Percentiles rank a stretch among this genome's conserved stretches.
Conservation (phyloP, 2,888 invertebrate genomes). For the Rosalia funebris region DNA sequence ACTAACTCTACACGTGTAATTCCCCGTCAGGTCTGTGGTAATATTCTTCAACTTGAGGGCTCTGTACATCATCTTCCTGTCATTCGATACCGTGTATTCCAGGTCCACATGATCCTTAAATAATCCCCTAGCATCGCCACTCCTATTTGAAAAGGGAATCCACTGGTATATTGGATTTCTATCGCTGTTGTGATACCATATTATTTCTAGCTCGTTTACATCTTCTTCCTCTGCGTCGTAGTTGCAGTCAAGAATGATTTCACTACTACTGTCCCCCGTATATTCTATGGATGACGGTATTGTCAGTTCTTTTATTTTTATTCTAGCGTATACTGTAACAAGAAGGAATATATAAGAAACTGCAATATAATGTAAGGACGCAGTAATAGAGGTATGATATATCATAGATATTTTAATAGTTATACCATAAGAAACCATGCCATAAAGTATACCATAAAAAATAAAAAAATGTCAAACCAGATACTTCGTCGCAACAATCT, state of each 20-base stretch:
- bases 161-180: constrained; percentile 66
- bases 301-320: constrained; percentile 53
- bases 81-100: constrained; percentile 60
- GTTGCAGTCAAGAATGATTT: constrained; percentile 65
- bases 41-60: constrained; percentile 67
- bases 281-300: constrained; percentile 50
- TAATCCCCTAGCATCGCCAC: constrained; percentile 56
- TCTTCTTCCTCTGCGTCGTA: constrained; percentile 60
- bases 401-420: too few relatives aligned
- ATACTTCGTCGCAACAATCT: too few relatives aligned
- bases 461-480: too few relatives aligned
- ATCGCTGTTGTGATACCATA: constrained; percentile 65
- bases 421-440: too few relatives aligned
- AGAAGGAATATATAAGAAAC: neutral
- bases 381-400: too few relatives aligned
- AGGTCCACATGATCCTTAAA: constrained; percentile 62
- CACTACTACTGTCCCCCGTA: constrained; percentile 45
- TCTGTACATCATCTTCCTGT: constrained; percentile 63
- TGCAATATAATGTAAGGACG: too few relatives aligned
- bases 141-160: constrained; percentile 56
- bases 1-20: constrained; percentile 69
- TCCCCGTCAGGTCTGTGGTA: constrained; percentile 66
- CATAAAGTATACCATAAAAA: too few relatives aligned
- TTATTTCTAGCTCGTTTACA: constrained; percentile 62
- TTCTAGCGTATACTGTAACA: constrained; percentile 51